These are phyloP conservation scores for Pygathrix nemaeus DNA, from an alignment of 2,113 vertebrate species.

Conservation along the genomic window DNA sequence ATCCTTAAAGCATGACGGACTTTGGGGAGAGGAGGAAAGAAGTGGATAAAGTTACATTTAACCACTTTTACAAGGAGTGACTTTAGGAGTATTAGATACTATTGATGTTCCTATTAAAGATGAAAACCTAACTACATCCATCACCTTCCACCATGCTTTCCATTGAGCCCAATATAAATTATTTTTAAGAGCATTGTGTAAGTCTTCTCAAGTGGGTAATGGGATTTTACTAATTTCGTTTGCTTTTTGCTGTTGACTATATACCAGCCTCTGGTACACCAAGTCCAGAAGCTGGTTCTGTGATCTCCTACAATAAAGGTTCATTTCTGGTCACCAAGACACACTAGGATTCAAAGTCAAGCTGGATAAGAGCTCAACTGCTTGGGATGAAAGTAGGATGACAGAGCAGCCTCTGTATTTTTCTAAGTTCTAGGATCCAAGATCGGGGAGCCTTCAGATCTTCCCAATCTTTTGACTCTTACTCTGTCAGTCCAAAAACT, in stretches of 20 bases:
- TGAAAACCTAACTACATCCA: neutral
- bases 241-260: neutral
- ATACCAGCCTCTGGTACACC: neutral
- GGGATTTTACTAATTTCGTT: neutral
- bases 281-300: neutral
- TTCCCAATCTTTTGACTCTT: conserved; percentile 26
- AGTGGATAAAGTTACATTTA: neutral
- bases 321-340: neutral
- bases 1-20: neutral
- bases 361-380: neutral
- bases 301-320: neutral
- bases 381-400: neutral
- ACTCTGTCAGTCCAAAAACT: conserved; percentile 44
- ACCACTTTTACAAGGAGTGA: neutral
- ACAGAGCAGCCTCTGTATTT: neutral
- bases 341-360: neutral
- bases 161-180: neutral
- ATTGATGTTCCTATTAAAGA: neutral
- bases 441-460: neutral
- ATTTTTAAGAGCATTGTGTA: neutral
- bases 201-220: neutral
- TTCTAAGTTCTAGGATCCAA: conserved; percentile 3
- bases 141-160: neutral
- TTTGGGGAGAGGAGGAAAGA: neutral
- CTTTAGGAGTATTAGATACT: neutral